Evolutionary conservation across 1,140 invertebrate genomes (phyloP).

Genomic region (Brachionus paranguensis): DNA sequence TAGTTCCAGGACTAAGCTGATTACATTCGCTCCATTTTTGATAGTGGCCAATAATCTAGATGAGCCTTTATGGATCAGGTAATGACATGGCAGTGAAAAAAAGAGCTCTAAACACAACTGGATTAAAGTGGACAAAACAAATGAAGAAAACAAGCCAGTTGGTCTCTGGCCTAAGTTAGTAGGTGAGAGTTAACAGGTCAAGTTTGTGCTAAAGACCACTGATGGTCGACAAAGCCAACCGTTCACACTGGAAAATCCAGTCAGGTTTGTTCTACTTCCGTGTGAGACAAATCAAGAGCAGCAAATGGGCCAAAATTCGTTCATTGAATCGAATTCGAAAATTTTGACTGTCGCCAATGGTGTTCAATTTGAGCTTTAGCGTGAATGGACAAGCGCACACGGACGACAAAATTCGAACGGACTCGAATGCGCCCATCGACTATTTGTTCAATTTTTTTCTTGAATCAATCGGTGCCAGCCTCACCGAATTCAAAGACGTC

Average conservation of each 20-base stretch:
- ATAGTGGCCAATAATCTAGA: conserved; percentile 22
- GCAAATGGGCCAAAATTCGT: too few relatives aligned
- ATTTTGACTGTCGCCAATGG: too few relatives aligned
- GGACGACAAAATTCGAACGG: too few relatives aligned
- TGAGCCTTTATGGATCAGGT: neutral
- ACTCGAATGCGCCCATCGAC: too few relatives aligned
- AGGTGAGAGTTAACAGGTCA: neutral
- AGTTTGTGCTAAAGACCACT: neutral
- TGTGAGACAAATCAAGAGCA: too few relatives aligned
- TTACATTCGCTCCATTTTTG: conserved; percentile 40
- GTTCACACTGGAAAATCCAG: conserved; percentile 19
- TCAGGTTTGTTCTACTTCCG: conserved; percentile 17
- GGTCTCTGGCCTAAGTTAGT: neutral
- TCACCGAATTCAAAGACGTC: too few relatives aligned
- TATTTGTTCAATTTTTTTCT: too few relatives aligned
- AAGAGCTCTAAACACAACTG: neutral
- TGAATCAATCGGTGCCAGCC: too few relatives aligned
- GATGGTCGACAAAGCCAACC: neutral
- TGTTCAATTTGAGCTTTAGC: too few relatives aligned
- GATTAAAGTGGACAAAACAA: conserved; percentile 1
- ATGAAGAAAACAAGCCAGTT: neutral
- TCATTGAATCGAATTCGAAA: too few relatives aligned
- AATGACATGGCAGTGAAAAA: neutral
- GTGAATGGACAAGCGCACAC: too few relatives aligned
- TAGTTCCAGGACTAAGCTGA: neutral